Percentiles rank a stretch among this genome's conserved stretches.
phyloP scores from a whole-genome alignment of 2,888 invertebrate genomes.

The Tinea trinotella region DNA sequence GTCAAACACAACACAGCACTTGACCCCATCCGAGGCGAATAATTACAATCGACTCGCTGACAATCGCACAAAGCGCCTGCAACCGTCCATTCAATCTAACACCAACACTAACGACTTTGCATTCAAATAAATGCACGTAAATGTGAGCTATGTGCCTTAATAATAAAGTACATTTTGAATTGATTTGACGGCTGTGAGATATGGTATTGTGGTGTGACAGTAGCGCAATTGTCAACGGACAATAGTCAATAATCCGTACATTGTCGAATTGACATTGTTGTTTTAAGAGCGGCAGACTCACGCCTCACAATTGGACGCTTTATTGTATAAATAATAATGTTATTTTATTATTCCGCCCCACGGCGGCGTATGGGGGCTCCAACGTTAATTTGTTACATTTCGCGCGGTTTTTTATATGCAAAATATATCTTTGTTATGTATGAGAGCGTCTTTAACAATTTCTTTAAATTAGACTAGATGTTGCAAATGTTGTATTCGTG shows the following conservation, averaged over 20 bases:
- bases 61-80: conserved; percentile 68
- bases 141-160: conserved; percentile 35
- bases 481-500: too few relatives aligned
- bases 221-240: conserved; percentile 60
- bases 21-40: conserved; percentile 33
- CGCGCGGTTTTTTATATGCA: too few relatives aligned
- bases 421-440: too few relatives aligned
- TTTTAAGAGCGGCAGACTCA: conserved; percentile 66
- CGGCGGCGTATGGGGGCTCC: not conserved
- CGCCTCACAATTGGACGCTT: conserved; percentile 64
- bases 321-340: conserved; percentile 73
- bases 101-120: conserved; percentile 37
- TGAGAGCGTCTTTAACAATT: too few relatives aligned
- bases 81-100: conserved; percentile 39
- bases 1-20: not conserved
- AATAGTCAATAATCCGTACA: conserved; percentile 71
- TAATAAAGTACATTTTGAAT: not conserved
- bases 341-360: conserved; percentile 39
- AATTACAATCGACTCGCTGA: conserved; percentile 70
- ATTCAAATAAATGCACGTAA: conserved; percentile 21
- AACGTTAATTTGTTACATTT: too few relatives aligned
- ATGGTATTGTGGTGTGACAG: not conserved
- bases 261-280: conserved; percentile 72
- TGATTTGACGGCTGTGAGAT: not conserved
- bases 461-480: too few relatives aligned